A percentile compares a stretch with the other conserved stretches of the same genome.
Conservation (phyloP, 2,888 invertebrate genomes). For the Meta bourneti region DNA sequence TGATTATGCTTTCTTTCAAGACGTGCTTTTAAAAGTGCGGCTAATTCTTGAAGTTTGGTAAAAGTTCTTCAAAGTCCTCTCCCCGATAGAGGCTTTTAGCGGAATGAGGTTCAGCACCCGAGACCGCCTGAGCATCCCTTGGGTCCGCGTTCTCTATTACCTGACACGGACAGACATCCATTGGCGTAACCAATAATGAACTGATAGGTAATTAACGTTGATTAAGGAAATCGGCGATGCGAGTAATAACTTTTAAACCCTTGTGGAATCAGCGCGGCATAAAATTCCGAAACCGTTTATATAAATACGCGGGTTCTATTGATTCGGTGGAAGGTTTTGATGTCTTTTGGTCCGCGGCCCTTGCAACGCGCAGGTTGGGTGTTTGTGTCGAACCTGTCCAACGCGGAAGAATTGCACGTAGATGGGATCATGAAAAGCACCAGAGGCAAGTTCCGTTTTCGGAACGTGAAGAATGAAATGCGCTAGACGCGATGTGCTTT, state of each 20-base stretch:
- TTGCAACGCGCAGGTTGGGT: neutral
- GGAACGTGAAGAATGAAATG: neutral
- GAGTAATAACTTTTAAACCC: slow-evolving; percentile 71
- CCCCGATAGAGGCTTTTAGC: neutral
- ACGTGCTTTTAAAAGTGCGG: neutral
- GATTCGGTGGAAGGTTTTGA: slow-evolving; percentile 30
- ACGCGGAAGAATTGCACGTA: no score
- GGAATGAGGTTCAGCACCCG: slow-evolving; percentile 4
- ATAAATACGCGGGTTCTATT: slow-evolving; percentile 57
- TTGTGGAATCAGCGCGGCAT: slow-evolving; percentile 55
- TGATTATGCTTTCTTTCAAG: no score
- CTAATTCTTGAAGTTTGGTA: neutral
- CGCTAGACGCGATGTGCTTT: neutral
- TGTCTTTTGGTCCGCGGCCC: slow-evolving; percentile 3
- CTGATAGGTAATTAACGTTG: slow-evolving; percentile 73
- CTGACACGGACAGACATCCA: slow-evolving; percentile 23
- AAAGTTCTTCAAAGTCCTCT: neutral
- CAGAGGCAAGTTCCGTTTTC: neutral
- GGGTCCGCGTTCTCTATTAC: slow-evolving; percentile 45
- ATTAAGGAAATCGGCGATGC: slow-evolving; percentile 72
- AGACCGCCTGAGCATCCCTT: neutral
- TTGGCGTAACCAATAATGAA: slow-evolving; percentile 68
- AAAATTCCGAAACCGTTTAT: slow-evolving; percentile 59
- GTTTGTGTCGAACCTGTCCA: neutral
- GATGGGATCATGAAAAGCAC: no score